Conservation (phyloP, 2,888 invertebrate genomes). For the Sarcophaga rosellei region DNA sequence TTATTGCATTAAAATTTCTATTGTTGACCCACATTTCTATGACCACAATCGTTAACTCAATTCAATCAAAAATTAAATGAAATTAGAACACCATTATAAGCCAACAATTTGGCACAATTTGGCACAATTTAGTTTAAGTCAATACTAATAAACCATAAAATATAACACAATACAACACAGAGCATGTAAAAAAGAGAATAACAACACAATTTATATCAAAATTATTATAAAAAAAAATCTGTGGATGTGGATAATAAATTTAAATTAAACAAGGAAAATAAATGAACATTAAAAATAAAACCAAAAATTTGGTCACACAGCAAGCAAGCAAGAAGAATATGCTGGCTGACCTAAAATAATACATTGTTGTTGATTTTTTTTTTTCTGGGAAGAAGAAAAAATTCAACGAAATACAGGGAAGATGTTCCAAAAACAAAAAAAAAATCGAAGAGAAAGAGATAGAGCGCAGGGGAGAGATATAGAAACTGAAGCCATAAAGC, state of each 20-base stretch:
- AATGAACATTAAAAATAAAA: background rate
- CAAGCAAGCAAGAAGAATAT: background rate
- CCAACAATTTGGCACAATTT: too few relatives aligned
- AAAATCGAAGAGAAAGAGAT: background rate
- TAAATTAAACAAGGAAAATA: conserved; percentile 16
- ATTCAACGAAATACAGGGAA: conserved; percentile 4
- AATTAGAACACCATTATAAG: background rate
- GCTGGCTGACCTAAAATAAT: background rate
- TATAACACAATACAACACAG: too few relatives aligned
- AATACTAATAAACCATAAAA: too few relatives aligned
- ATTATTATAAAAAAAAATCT: too few relatives aligned
- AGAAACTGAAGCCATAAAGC: conserved; percentile 51
- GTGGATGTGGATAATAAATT: conserved; percentile 4
- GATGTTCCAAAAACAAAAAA: conserved; percentile 34
- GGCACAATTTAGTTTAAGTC: too few relatives aligned
- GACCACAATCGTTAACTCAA: background rate
- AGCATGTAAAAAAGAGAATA: too few relatives aligned
- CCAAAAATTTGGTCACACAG: conserved; percentile 4
- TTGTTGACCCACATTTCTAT: background rate
- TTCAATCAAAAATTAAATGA: background rate
- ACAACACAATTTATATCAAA: too few relatives aligned
- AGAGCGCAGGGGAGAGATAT: background rate
- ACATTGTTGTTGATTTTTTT: too few relatives aligned
- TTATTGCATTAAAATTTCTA: too few relatives aligned
- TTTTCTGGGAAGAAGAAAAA: too few relatives aligned